Base-by-base conservation (phyloP, 2,113 vertebrate genomes). In the Scomber colias region DNA sequence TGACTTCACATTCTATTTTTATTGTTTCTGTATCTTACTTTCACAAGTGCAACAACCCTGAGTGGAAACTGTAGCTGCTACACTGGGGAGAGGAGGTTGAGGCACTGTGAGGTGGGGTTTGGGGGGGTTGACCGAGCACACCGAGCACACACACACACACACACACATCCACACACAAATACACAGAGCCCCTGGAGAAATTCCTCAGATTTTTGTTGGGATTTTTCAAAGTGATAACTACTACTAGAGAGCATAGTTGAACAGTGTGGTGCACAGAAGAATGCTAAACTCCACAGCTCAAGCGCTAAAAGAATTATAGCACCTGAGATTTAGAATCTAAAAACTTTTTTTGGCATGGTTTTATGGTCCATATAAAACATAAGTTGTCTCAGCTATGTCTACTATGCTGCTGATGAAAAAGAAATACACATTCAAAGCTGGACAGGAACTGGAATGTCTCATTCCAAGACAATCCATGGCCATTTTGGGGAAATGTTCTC, bases 191-290 rank as follows among this genome's bases (percentile, higher is more conserved):
- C 79, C 87, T 83, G 79, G 87, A 93, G 77, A 91, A 93, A 94
- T 94, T 92, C 90, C 82, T 89, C 79, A 75, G 61, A 94, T 92
- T 87, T 89, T 92, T 92, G 71, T 63, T 79, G 61, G 85, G 87
- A 89, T 86, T 82, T 92, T 57, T 90, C 48, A 57, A 75, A 84
- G 69, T 75, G 85, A 92, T 89, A 81, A 87, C 87, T 85, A 73
- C 72, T 64, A 65, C 63, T 70, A 48, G 50, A 72, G 79, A 68
- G 72, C 59, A 0, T 13, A 57, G 68, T 45, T 55, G 55, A 69
- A 59, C 19, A 13, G 67, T 17, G 75, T 15, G 51, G 69, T 45
- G 61, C 48, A 71, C 57, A 64, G 51, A 60, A 76, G 82, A 86
- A 87, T 64, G 79, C 0, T 61, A 51, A 13, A 54, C 44, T 65